A percentile compares a stretch with the other conserved stretches of the same genome.
These are phyloP conservation scores for Pseudopipra pipra DNA, from an alignment of 2,113 vertebrate genomes.

Conservation along the genomic window DNA sequence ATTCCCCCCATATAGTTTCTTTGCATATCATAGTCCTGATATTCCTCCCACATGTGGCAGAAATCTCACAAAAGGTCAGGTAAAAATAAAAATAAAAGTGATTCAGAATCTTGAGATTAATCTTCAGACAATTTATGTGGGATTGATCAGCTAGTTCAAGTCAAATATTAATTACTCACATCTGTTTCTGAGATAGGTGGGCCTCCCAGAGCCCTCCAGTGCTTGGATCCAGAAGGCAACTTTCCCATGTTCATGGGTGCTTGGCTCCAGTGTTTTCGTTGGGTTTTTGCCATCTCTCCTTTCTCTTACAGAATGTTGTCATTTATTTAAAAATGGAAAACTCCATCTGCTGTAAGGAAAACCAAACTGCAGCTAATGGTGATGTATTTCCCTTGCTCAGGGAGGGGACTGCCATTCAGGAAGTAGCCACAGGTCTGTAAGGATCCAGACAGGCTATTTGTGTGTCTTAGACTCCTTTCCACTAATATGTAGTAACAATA, in stretches of 20 bases:
- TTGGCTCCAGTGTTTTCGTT: background rate
- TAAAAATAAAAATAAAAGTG: background rate
- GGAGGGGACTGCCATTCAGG: background rate
- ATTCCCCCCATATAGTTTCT: background rate
- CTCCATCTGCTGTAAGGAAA: slow-evolving; percentile 28
- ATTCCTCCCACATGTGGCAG: background rate
- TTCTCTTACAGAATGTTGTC: background rate
- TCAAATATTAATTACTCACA: slow-evolving; percentile 11
- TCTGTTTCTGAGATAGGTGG: background rate
- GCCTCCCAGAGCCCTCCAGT: background rate
- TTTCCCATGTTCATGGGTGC: background rate
- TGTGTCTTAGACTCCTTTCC: background rate
- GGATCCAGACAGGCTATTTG: background rate
- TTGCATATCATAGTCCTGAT: background rate
- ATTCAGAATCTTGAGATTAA: background rate
- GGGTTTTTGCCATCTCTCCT: background rate
- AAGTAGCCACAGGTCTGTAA: background rate
- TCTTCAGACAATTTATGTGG: background rate
- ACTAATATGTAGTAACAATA: background rate
- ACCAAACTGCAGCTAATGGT: background rate
- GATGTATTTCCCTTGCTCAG: background rate
- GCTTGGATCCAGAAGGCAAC: background rate
- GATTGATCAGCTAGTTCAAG: background rate
- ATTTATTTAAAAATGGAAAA: slow-evolving; percentile 6
- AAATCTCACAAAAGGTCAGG: background rate